Evolutionary conservation across 1,140 invertebrate genomes (phyloP), one percentile per base, ranked within the genome.

Genomic region (Hycleus phaleratus): DNA sequence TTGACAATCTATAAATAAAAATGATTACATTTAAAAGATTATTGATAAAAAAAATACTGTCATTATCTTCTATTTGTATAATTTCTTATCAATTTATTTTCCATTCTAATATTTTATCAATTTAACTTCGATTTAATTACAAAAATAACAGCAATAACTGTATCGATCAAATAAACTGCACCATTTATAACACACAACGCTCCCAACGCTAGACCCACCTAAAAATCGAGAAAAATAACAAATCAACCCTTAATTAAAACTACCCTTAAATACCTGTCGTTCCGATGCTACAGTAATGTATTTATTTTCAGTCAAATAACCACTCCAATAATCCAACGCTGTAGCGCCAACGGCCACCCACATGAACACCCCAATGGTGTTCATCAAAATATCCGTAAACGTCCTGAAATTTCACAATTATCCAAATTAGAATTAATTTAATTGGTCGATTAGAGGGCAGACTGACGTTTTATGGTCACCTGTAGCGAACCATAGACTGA

Each of bases 241-340:
- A n/a, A 44, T 56, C 24, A 46, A 12, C 10, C 8, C 9, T 3
- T 40, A 4, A 46, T 47, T 51, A 32, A 46, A 53, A 7, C 44
- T 2, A 18, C 18, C 18, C 18, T 18, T 18, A 18, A 18, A 74
- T 73, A 87, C 86, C 71, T 87, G 81, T 77, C 82, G 80, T 70
- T 90, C 87, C 2, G 83, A 80, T 26, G 79, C 78, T 1, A 85
- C 79, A 46, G 81, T 77, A 26, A 81, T 74, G 71, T 81, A 88
- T 63, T 88, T 85, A 65, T 89, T 81, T 63, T 89, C 86, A 11
- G 81, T 78, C 70, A 85, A 80, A 74, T 90, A 91, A 6, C 89
- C 89, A 52, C 84, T 82, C 90, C 90, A 93, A 73, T 91, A 93
- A 73, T 93, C 89, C 12, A 92, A 76, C 0, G 88, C 88, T 18